Percentiles rank a stretch among this genome's conserved stretches.
Evolutionary conservation across 2,888 invertebrate species (phyloP).

Genomic region (Plusia festucae): DNA sequence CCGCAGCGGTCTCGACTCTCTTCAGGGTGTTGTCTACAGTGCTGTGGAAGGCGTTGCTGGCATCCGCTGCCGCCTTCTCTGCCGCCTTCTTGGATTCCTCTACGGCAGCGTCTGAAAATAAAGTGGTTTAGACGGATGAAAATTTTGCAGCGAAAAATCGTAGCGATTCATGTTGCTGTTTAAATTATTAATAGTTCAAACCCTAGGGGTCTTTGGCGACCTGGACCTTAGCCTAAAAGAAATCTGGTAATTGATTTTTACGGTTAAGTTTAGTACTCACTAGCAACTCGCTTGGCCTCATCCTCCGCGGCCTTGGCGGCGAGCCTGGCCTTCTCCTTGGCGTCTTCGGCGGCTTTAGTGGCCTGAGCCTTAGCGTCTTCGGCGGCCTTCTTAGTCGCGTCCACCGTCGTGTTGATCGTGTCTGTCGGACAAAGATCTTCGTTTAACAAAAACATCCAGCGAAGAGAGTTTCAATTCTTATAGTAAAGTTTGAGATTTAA

Average conservation of each 20-base stretch:
- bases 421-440: constrained; percentile 66
- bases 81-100: constrained; percentile 87
- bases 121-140: too few species aligned
- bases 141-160: too few species aligned
- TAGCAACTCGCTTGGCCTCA: constrained; percentile 81
- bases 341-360: constrained; percentile 79
- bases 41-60: constrained; percentile 80
- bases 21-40: constrained; percentile 83
- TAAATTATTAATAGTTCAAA: too few species aligned
- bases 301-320: constrained; percentile 81
- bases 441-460: constrained; percentile 9
- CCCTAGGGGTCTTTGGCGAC: too few species aligned
- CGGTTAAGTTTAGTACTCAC: constrained; percentile 64
- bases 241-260: too few species aligned
- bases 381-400: constrained; percentile 83
- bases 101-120: constrained; percentile 76
- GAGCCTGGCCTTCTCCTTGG: constrained; percentile 80
- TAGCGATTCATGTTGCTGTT: too few species aligned
- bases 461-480: not conserved
- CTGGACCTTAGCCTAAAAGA: too few species aligned
- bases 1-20: constrained; percentile 83
- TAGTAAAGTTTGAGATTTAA: not conserved
- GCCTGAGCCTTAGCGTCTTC: constrained; percentile 77
- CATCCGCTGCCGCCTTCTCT: constrained; percentile 85
- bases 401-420: constrained; percentile 81